phyloP scores from a whole-genome alignment of 2,113 vertebrate species.

The Nothocercus nigrocapillus region DNA sequence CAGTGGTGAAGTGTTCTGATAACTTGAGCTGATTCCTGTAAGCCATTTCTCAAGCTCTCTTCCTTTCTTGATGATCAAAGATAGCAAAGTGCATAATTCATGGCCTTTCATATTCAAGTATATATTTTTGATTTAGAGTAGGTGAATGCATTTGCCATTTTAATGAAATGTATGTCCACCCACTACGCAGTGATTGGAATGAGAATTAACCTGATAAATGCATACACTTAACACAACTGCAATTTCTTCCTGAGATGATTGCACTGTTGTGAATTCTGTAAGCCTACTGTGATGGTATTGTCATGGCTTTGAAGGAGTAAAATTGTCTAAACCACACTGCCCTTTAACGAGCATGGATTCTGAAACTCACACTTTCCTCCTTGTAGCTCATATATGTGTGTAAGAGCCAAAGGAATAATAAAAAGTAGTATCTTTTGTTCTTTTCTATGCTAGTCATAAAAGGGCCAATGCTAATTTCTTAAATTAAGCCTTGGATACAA shows the following conservation, averaged over 20 bases:
- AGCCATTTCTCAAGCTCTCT: background rate
- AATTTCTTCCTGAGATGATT: background rate
- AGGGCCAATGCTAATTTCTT: background rate
- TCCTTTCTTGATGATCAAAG: constrained; percentile 29
- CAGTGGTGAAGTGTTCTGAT: constrained; percentile 14
- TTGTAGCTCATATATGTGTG: background rate
- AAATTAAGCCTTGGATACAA: background rate
- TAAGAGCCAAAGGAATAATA: background rate
- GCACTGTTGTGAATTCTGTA: background rate
- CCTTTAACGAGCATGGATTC: background rate
- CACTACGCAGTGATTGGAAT: background rate
- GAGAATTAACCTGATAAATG: constrained; percentile 21
- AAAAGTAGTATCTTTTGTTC: background rate
- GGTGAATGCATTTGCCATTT: constrained; percentile 24
- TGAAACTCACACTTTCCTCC: background rate
- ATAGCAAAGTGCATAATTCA: constrained; percentile 38
- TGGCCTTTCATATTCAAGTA: constrained; percentile 50
- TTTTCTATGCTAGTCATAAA: background rate
- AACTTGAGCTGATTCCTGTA: background rate
- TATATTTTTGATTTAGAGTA: constrained; percentile 37
- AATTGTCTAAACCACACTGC: background rate
- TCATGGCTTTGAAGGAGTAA: background rate
- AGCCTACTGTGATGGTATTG: background rate
- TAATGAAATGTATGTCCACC: constrained; percentile 21
- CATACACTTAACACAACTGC: background rate